These are phyloP conservation scores for Meliscaeva auricollis DNA, from an alignment of 2,888 invertebrate genomes.

Conservation along the genomic window DNA sequence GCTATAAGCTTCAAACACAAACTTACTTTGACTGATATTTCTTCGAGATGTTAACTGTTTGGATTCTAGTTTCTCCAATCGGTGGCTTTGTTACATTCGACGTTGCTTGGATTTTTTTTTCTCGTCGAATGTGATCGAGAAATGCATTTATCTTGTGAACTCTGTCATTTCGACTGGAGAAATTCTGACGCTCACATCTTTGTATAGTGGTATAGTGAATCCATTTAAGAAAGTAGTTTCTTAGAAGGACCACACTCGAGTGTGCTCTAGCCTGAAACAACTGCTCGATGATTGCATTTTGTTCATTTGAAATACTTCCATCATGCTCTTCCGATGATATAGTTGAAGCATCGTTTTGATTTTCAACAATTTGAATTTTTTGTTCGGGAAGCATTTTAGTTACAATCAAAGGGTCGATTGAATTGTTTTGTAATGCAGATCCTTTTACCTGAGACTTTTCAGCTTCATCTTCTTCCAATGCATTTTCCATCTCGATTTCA, in stretches of 20 bases:
- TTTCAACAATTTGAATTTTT: conserved; percentile 16
- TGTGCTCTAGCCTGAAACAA: conserved; percentile 79
- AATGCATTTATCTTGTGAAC: conserved; percentile 83
- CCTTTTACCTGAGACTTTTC: conserved; percentile 48
- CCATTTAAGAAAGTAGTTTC: conserved; percentile 83
- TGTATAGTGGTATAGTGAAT: conserved; percentile 82
- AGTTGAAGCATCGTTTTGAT: not conserved
- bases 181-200: conserved; percentile 81
- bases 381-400: conserved; percentile 46
- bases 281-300: conserved; percentile 81
- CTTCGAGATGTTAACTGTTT: conserved; percentile 78
- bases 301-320: conserved; percentile 78
- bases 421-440: conserved; percentile 17
- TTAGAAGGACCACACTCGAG: conserved; percentile 76
- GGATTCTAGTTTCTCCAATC: conserved; percentile 31
- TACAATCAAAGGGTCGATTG: conserved; percentile 24
- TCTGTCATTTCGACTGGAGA: conserved; percentile 78
- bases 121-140: conserved; percentile 82
- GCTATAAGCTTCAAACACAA: not conserved
- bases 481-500: conserved; percentile 80
- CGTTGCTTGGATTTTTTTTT: conserved; percentile 77
- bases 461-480: not conserved
- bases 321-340: conserved; percentile 72
- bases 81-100: conserved; percentile 33
- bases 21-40: conserved; percentile 83